Evolutionary conservation across 2,113 vertebrate genomes (phyloP).

Genomic region (Pithys albifrons): DNA sequence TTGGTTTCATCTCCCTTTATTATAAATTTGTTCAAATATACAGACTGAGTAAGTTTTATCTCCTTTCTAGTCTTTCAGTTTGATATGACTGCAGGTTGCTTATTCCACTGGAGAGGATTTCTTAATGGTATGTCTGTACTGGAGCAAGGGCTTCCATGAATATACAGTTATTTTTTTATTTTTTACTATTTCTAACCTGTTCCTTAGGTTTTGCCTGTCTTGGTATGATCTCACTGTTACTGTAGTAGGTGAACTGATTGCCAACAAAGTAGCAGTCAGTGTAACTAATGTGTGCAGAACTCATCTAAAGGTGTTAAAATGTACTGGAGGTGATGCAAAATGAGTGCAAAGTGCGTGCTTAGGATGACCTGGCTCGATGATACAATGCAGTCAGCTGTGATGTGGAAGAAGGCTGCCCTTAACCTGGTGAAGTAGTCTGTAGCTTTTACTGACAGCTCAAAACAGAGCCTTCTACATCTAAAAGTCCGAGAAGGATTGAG

Average conservation of each 20-base stretch:
- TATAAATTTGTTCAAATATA: neutral
- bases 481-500: neutral
- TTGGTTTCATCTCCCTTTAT: neutral
- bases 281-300: neutral
- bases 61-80: neutral
- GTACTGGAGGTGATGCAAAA: neutral
- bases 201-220: neutral
- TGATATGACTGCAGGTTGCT: neutral
- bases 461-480: neutral
- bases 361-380: neutral
- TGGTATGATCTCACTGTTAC: neutral
- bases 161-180: neutral
- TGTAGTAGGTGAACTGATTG: neutral
- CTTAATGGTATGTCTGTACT: neutral
- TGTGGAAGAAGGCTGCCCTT: neutral
- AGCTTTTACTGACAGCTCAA: neutral
- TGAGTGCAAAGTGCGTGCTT: rapidly evolving
- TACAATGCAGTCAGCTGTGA: neutral
- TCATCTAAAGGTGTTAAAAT: neutral
- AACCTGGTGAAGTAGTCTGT: neutral
- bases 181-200: neutral
- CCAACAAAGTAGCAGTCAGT: neutral
- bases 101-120: neutral
- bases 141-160: neutral
- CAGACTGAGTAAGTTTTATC: neutral